These are phyloP conservation scores for Heliothis peltigera DNA, from an alignment of 2,888 invertebrate genomes.

Conservation along the genomic window DNA sequence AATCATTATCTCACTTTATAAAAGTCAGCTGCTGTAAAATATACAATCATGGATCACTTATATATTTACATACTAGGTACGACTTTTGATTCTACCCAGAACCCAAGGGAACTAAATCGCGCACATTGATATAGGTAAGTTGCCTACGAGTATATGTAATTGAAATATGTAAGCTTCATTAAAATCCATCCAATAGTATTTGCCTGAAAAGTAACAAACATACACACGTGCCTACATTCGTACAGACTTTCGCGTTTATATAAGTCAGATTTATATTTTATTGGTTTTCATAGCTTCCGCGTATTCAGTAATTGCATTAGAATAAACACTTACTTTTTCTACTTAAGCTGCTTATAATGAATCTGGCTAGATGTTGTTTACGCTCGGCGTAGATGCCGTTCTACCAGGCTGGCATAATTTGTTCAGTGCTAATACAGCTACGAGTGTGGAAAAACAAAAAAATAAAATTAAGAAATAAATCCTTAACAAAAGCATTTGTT, in stretches of 20 bases:
- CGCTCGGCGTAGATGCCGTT: slow-evolving; percentile 60
- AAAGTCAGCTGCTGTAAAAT: neutral
- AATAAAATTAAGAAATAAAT: slow-evolving; percentile 66
- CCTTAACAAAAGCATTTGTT: slow-evolving; percentile 17
- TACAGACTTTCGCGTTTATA: no score
- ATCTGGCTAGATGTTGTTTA: slow-evolving; percentile 57
- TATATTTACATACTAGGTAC: neutral
- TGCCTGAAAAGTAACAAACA: no score
- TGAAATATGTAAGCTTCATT: no score
- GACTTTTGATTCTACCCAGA: no score
- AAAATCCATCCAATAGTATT: no score
- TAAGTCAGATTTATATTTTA: no score
- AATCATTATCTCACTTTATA: neutral
- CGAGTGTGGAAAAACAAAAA: slow-evolving; percentile 73
- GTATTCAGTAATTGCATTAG: slow-evolving; percentile 8
- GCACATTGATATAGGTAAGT: no score
- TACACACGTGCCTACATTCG: no score
- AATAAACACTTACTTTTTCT: slow-evolving; percentile 62
- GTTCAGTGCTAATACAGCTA: slow-evolving; percentile 91
- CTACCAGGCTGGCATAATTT: slow-evolving; percentile 67
- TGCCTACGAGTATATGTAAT: no score
- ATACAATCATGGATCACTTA: neutral
- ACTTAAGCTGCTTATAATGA: slow-evolving; percentile 45
- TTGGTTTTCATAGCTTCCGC: slow-evolving; percentile 26
- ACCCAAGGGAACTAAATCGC: no score